Base-by-base conservation (phyloP, 2,113 vertebrate genomes). In the Callionymus lyra region DNA sequence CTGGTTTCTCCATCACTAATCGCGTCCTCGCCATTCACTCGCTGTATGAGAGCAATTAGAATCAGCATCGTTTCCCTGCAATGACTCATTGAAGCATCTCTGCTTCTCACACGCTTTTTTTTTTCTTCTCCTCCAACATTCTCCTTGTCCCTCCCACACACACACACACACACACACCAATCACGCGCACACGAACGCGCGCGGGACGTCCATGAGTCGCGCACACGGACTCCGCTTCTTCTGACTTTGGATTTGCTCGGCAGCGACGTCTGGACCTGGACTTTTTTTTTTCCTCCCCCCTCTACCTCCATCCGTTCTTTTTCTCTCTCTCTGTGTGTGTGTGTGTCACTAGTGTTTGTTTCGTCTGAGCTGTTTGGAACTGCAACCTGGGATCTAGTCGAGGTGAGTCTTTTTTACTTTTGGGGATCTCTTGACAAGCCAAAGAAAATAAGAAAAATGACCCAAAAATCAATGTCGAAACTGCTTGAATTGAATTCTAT, bases 1-100 rank as follows among this genome's bases (percentile, higher is more conserved):
- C 82, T 66, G 80, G 83, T 84, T 79, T 83, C 81, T 85, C 74
- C 65, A 65, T 63, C 82, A 65, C 81, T 85, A 83, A 85, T 85
- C 76, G 76, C 59, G 44, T 69, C 67, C 85, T 84, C 65, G 63
- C 79, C 59, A 48, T 59, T 43, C 77, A 50, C 65, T 67, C 59
- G 34, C 63, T 72, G 65, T 51, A 56, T 78, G 70, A 74, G 72
- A 72, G 72, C 73, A 79, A 77, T 80, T 71, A 71, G 64, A 77
- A 66, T 72, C 66, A 72, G 66, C 64, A 60, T 52, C 63, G 64
- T 73, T 73, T 59, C 59, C 59, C 84, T 64, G 70, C 84, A 67
- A 49, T 53, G 70, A 73, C 69, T 77, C 82, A 74, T 43, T 74
- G 69, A 66, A 76, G 85, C 76, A 75, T 85, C 72, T 70, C 49